Evolutionary conservation across 2,888 invertebrate genomes (phyloP).

Genomic region (Oithona nana): DNA sequence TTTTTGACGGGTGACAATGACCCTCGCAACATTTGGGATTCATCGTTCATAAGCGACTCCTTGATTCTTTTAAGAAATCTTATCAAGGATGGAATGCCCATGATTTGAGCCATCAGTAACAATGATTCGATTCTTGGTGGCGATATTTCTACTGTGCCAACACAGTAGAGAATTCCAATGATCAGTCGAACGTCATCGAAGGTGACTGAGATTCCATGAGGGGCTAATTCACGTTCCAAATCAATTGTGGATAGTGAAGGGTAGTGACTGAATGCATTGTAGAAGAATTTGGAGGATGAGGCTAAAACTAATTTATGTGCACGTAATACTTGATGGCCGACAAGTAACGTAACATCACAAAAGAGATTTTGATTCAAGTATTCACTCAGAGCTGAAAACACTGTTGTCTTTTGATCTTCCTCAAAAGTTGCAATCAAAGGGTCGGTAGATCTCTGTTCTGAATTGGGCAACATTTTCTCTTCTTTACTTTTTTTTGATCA

Average conservation of each 20-base stretch:
- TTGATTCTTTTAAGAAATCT: conserved; percentile 11
- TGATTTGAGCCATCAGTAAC: conserved; percentile 11
- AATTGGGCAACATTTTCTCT: too few relatives aligned
- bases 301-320: conserved; percentile 15
- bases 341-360: conserved; percentile 2
- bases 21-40: not conserved
- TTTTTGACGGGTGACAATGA: conserved; percentile 1
- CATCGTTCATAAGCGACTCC: not conserved
- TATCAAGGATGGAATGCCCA: conserved; percentile 16
- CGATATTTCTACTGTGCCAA: conserved; percentile 15
- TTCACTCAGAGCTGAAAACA: conserved; percentile 6
- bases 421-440: conserved; percentile 9
- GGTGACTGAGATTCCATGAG: conserved; percentile 11
- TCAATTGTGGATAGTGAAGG: not conserved
- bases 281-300: conserved; percentile 10
- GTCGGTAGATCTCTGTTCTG: not conserved
- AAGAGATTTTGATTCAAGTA: conserved; percentile 7
- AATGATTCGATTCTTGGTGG: conserved; percentile 13
- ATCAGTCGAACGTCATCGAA: conserved; percentile 10
- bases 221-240: conserved; percentile 5
- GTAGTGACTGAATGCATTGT: conserved; percentile 4
- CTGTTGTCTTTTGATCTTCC: conserved; percentile 9
- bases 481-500: too few relatives aligned
- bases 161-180: conserved; percentile 15
- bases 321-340: conserved; percentile 7